Conservation (phyloP, 2,113 vertebrate species). For the Pterocles gutturalis region DNA sequence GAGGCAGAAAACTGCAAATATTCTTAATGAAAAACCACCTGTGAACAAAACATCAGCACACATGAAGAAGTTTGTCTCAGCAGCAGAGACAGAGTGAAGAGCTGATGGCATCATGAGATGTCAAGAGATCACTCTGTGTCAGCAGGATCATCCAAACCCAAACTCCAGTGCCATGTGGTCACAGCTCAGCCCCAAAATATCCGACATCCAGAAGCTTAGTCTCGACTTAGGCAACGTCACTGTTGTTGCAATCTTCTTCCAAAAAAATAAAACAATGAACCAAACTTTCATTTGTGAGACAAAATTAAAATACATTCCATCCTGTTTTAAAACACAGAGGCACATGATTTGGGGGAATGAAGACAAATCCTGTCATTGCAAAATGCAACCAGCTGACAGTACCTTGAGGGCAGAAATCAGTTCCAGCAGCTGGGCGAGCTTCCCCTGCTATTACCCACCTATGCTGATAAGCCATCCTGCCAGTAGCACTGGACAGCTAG, state of each 20-base stretch:
- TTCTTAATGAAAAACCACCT: not conserved
- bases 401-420: not conserved
- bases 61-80: not conserved
- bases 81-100: not conserved
- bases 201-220: not conserved
- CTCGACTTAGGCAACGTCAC: not conserved
- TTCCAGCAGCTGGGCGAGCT: not conserved
- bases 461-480: not conserved
- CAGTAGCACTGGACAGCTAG: not conserved
- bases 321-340: not conserved
- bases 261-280: not conserved
- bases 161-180: accelerated
- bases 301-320: accelerated
- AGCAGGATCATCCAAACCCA: not conserved
- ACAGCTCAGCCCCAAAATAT: not conserved
- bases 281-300: not conserved
- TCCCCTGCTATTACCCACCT: not conserved
- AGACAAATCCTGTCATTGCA: not conserved
- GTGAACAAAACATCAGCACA: not conserved
- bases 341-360: not conserved
- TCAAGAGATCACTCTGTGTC: not conserved
- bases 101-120: not conserved
- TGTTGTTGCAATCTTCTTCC: not conserved
- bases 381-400: not conserved
- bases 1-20: not conserved